Evolutionary conservation across 1,140 invertebrate genomes (phyloP).

Genomic region (Epicauta chinensis): DNA sequence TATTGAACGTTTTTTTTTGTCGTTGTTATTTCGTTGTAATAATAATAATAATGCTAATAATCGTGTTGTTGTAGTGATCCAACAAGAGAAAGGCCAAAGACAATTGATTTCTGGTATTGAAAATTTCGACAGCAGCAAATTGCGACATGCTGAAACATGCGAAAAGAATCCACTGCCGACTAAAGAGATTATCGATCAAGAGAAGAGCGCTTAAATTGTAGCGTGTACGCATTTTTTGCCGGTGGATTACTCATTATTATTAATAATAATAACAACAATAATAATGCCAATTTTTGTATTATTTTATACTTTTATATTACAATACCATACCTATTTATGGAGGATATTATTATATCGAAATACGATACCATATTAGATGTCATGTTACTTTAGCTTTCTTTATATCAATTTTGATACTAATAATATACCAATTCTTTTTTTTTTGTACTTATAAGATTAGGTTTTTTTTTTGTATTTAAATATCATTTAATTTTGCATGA

Average conservation of each 20-base stretch:
- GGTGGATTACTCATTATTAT: background rate
- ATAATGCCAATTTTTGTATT: conserved; percentile 31
- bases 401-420: conserved; percentile 19
- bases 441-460: conserved; percentile 13
- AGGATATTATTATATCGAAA: conserved; percentile 5
- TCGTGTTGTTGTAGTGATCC: conserved; percentile 59
- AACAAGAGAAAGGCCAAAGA: conserved; percentile 81
- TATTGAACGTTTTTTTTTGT: background rate
- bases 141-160: conserved; percentile 84
- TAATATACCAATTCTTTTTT: conserved; percentile 11
- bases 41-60: background rate
- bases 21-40: background rate
- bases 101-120: conserved; percentile 82
- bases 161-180: conserved; percentile 82
- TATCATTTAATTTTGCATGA: conserved; percentile 33
- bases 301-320: conserved; percentile 38
- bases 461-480: conserved; percentile 15
- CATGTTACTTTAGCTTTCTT: conserved; percentile 19
- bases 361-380: conserved; percentile 11
- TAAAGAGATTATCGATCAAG: conserved; percentile 69
- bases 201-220: conserved; percentile 47
- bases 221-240: background rate
- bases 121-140: conserved; percentile 74
- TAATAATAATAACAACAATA: conserved; percentile 16
- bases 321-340: conserved; percentile 29